Evolutionary conservation across 2,888 invertebrate species (phyloP).

Genomic region (Drosophila yooni): DNA sequence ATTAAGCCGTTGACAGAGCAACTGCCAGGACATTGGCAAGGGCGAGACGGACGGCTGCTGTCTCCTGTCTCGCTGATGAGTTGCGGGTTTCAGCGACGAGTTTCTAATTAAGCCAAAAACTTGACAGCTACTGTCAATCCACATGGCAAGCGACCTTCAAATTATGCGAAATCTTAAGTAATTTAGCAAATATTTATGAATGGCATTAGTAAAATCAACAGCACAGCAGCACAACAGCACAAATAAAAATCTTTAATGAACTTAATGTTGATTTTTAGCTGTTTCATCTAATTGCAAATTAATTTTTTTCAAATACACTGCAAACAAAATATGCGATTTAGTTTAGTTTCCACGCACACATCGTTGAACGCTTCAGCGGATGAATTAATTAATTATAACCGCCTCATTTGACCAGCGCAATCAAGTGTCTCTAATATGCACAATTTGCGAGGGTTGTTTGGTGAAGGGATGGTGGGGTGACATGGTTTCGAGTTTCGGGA

Average conservation of each 20-base stretch:
- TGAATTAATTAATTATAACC: slow-evolving; percentile 75
- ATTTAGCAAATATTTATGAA: slow-evolving; percentile 73
- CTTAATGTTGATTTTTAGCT: slow-evolving; percentile 56
- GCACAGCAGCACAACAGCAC: slow-evolving; percentile 17
- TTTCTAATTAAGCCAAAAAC: slow-evolving; percentile 76
- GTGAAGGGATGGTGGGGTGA: neutral
- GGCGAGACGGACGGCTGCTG: slow-evolving; percentile 8
- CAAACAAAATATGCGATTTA: slow-evolving; percentile 47
- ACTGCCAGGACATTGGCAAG: slow-evolving; percentile 44
- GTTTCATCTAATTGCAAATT: slow-evolving; percentile 50
- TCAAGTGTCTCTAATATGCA: slow-evolving; percentile 59
- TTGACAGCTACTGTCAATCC: slow-evolving; percentile 73
- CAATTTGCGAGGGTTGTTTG: slow-evolving; percentile 14
- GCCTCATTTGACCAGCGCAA: slow-evolving; percentile 76
- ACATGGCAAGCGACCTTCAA: slow-evolving; percentile 49
- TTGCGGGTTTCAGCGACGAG: slow-evolving; percentile 48
- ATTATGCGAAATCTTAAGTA: slow-evolving; percentile 80
- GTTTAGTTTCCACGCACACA: slow-evolving; percentile 36
- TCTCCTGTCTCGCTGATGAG: slow-evolving; percentile 34
- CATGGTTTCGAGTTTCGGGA: too few relatives aligned
- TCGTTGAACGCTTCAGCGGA: slow-evolving; percentile 54
- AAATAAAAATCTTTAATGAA: slow-evolving; percentile 72
- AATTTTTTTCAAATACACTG: slow-evolving; percentile 52
- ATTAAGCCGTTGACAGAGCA: slow-evolving; percentile 74
- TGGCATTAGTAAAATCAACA: slow-evolving; percentile 75